These are phyloP conservation scores for Cyphomyrus discorhynchus DNA, from an alignment of 2,113 vertebrate species.

Conservation along the genomic window DNA sequence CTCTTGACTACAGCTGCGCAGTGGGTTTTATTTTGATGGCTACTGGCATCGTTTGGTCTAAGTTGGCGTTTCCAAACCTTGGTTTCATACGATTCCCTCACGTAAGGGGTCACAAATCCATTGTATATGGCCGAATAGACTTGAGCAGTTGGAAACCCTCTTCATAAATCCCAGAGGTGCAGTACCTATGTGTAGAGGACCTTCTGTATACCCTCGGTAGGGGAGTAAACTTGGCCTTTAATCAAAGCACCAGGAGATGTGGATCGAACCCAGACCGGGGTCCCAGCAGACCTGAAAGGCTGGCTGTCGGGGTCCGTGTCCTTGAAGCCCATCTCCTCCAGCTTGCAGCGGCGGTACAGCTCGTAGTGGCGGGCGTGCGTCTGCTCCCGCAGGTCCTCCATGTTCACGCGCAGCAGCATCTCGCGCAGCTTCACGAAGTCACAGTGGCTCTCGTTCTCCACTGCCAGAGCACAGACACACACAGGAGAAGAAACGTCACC, in stretches of 20 bases:
- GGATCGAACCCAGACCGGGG: background rate
- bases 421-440: slow-evolving; percentile 94
- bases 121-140: background rate
- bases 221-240: background rate
- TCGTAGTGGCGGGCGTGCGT: slow-evolving; percentile 93
- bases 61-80: background rate
- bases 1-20: background rate
- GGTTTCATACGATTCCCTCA: background rate
- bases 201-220: background rate
- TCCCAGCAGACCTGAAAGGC: slow-evolving; percentile 78
- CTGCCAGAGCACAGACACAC: slow-evolving; percentile 43
- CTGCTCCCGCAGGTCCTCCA: slow-evolving; percentile 97
- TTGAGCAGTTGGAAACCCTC: background rate
- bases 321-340: slow-evolving; percentile 98
- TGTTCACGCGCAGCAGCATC: slow-evolving; percentile 95
- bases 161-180: background rate
- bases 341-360: slow-evolving; percentile 89
- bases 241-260: background rate
- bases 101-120: background rate
- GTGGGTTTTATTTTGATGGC: background rate
- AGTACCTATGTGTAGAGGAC: background rate
- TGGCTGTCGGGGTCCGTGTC: slow-evolving; percentile 92
- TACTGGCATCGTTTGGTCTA: background rate
- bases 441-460: slow-evolving; percentile 94
- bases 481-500: background rate